These are phyloP conservation scores for Myxocyprinus asiaticus DNA, from an alignment of 2,113 vertebrate genomes.

Conservation along the genomic window DNA sequence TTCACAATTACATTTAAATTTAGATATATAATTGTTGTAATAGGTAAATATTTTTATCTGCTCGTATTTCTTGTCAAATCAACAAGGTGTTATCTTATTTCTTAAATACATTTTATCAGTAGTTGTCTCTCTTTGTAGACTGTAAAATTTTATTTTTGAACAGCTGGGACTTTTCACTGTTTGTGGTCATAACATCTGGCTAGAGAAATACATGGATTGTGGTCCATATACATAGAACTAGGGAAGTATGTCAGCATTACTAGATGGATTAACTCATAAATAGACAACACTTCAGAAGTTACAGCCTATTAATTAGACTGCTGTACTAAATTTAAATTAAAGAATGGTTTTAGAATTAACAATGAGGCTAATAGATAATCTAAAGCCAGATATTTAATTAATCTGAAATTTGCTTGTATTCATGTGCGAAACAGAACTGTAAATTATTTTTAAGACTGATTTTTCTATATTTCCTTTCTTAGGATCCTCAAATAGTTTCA, in stretches of 20 bases:
- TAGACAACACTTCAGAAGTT: not conserved
- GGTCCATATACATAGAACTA: not conserved
- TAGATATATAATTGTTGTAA: too few relatives aligned
- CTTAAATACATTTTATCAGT: too few relatives aligned
- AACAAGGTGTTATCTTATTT: too few relatives aligned
- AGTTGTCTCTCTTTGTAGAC: too few relatives aligned
- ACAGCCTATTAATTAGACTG: conserved; percentile 2
- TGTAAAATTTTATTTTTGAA: too few relatives aligned
- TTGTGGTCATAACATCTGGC: not conserved
- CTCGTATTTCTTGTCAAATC: too few relatives aligned
- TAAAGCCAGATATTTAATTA: not conserved
- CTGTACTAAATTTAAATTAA: not conserved
- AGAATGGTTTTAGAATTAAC: not conserved
- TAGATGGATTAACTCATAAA: not conserved
- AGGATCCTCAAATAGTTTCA: conserved; percentile 57
- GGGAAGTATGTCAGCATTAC: not conserved
- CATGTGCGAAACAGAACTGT: not conserved
- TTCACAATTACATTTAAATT: too few relatives aligned
- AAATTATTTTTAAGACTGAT: not conserved
- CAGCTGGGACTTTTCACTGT: too few relatives aligned
- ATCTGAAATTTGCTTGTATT: not conserved
- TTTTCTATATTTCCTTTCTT: not conserved
- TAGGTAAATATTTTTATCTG: too few relatives aligned
- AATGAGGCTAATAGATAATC: not conserved
- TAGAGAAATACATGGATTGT: not conserved